These are phyloP conservation scores for Rhinophrynus dorsalis DNA, from an alignment of 2,797 vertebrate species.

Conservation along the genomic window DNA sequence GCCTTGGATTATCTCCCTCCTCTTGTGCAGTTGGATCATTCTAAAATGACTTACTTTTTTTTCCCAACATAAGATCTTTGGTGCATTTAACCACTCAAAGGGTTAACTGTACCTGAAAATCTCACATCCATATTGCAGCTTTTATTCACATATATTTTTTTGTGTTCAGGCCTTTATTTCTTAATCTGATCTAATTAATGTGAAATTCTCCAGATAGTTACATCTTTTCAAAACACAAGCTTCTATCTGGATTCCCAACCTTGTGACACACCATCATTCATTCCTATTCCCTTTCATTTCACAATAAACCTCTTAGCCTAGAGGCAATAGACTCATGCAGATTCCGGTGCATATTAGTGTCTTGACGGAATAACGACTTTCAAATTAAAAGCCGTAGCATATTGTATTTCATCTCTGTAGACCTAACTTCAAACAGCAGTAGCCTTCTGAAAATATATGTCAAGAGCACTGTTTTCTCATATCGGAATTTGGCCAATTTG, in stretches of 20 bases:
- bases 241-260: slow-evolving; percentile 55
- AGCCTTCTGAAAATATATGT: slow-evolving; percentile 74
- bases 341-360: slow-evolving; percentile 63
- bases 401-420: slow-evolving; percentile 65
- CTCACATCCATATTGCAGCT: too few relatives aligned
- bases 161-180: slow-evolving; percentile 17
- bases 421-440: slow-evolving; percentile 58
- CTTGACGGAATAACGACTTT: slow-evolving; percentile 63
- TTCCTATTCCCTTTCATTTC: slow-evolving; percentile 59
- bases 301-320: slow-evolving; percentile 70
- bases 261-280: slow-evolving; percentile 60
- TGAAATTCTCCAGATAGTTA: slow-evolving; percentile 51
- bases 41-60: too few relatives aligned
- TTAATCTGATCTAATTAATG: slow-evolving; percentile 48
- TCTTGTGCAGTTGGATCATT: too few relatives aligned
- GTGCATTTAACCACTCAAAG: too few relatives aligned
- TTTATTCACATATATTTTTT: too few relatives aligned
- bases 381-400: slow-evolving; percentile 57
- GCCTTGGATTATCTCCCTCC: too few relatives aligned
- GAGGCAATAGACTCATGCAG: slow-evolving; percentile 65
- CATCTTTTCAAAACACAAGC: slow-evolving; percentile 45
- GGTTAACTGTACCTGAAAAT: too few relatives aligned
- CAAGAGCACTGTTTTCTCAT: slow-evolving; percentile 78
- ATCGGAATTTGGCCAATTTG: slow-evolving; percentile 87
- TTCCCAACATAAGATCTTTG: too few relatives aligned